Conservation (phyloP, 92 coral and sea anemone genomes). For the Epizoanthus rinbou region DNA sequence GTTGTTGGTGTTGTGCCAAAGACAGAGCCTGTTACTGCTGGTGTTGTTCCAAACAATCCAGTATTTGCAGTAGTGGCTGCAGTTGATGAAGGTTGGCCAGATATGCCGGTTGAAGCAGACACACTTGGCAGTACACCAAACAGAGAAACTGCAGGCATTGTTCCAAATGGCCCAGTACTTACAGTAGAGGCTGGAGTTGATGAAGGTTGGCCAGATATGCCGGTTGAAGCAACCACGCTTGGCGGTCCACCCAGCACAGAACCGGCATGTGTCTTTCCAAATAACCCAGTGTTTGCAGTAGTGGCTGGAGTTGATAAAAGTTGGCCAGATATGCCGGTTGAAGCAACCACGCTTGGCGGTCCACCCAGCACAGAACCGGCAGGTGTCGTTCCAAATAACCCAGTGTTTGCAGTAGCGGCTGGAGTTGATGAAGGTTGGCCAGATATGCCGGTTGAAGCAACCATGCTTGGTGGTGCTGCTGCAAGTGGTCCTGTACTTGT, state of each 20-base stretch:
- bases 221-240: background rate
- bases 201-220: background rate
- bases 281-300: background rate
- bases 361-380: background rate
- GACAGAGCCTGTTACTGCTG: background rate
- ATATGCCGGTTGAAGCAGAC: background rate
- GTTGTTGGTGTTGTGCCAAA: background rate
- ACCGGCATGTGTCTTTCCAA: background rate
- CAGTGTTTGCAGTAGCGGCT: background rate
- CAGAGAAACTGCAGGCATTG: background rate
- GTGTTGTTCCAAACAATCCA: background rate
- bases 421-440: background rate
- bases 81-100: background rate
- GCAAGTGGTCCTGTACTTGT: background rate
- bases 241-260: background rate
- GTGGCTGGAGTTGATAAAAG: background rate
- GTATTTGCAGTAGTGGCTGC: background rate
- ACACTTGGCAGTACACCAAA: background rate
- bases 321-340: background rate
- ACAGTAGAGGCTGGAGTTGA: background rate
- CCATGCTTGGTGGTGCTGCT: background rate
- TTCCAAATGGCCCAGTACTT: background rate
- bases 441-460: background rate
- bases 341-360: background rate
- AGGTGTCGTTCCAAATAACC: background rate